Percentiles rank a stretch among this genome's conserved stretches.
phyloP scores from a whole-genome alignment of 2,113 vertebrate species.

The Cygnus atratus region DNA sequence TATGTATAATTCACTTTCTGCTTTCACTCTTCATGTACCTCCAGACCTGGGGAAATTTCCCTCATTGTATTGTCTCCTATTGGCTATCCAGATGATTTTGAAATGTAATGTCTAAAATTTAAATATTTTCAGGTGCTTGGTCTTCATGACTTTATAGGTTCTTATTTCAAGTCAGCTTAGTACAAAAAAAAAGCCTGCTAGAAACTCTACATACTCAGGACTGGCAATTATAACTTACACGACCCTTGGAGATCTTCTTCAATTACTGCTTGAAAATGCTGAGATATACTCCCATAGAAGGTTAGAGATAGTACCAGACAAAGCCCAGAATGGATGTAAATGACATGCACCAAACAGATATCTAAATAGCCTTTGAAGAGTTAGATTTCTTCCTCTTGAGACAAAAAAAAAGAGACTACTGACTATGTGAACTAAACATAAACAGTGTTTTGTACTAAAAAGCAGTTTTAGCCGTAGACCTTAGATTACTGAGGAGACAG shows the following conservation, averaged over 20 bases:
- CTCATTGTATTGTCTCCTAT: background rate
- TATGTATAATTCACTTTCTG: conserved; percentile 55
- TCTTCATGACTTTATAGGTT: background rate
- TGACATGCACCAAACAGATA: background rate
- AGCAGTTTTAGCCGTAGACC: background rate
- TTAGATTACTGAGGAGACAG: background rate
- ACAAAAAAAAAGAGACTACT: background rate
- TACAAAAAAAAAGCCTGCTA: background rate
- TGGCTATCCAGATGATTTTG: background rate
- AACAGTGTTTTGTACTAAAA: background rate
- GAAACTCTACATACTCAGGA: background rate
- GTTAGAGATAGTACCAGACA: background rate
- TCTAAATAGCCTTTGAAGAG: background rate
- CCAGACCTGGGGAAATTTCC: background rate
- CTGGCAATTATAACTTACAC: background rate
- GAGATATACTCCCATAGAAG: rapidly evolving
- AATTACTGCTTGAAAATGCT: background rate
- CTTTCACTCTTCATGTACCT: background rate
- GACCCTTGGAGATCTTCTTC: background rate
- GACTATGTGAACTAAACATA: background rate
- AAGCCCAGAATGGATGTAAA: background rate
- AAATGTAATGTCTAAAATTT: background rate
- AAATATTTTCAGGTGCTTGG: background rate
- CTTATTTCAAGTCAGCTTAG: background rate
- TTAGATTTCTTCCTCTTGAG: background rate